Evolutionary conservation across 2,888 invertebrate species (phyloP).

Genomic region (Hymenopus coronatus): DNA sequence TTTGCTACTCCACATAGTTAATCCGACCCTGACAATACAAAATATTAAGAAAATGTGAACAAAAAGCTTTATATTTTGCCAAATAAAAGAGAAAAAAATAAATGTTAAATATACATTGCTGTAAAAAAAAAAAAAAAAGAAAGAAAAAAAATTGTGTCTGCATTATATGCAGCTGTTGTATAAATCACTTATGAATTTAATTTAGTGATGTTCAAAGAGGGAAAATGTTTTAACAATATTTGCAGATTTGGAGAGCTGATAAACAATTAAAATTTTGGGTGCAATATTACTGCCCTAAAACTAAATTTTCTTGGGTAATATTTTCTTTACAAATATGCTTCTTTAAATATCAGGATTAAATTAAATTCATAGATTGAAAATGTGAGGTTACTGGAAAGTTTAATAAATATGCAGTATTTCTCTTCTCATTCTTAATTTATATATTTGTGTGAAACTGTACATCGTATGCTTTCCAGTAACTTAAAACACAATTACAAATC

Average conservation of each 20-base stretch:
- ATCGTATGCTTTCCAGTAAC: neutral
- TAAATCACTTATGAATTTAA: neutral
- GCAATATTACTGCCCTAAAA: neutral
- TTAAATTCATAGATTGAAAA: neutral
- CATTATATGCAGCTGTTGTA: neutral
- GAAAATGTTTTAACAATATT: neutral
- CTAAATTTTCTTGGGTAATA: neutral
- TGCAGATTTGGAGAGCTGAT: neutral
- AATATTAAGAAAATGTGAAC: constrained; percentile 6
- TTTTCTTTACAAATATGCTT: neutral
- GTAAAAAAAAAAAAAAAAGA: neutral
- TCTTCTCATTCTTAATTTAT: neutral
- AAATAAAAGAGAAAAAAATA: constrained; percentile 21
- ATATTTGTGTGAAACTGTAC: neutral
- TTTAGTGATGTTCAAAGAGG: neutral
- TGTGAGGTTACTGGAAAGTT: neutral
- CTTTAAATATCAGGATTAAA: neutral
- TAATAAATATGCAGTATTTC: neutral
- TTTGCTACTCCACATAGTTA: neutral
- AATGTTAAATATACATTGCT: constrained; percentile 21
- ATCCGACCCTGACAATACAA: constrained; percentile 20
- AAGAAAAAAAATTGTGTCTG: neutral
- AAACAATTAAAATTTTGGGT: neutral
- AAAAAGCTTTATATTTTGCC: constrained; percentile 34
- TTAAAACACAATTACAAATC: neutral